Conservation (phyloP, 2,888 invertebrate species). For the Oscheius sp. region DNA sequence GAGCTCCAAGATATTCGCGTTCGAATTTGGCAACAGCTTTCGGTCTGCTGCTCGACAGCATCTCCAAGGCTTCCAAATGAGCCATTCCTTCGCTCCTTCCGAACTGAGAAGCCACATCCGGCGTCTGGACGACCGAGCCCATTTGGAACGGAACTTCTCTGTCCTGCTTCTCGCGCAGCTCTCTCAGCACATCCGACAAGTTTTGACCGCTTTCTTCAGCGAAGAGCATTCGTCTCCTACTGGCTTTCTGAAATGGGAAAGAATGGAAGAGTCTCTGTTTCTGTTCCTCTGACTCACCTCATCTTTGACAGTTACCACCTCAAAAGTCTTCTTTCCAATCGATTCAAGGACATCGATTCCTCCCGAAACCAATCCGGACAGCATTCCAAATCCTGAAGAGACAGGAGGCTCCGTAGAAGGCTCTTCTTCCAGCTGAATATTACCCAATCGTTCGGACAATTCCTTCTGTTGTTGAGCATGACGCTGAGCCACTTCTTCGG, state of each 20-base stretch:
- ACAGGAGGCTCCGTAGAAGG: not conserved
- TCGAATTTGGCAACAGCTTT: conserved; percentile 27
- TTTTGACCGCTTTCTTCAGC: conserved; percentile 46
- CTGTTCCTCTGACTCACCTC: conserved; percentile 76
- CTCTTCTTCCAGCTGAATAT: conserved; percentile 46
- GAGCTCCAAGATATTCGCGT: conserved; percentile 24
- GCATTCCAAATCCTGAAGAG: conserved; percentile 45
- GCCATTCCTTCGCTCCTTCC: conserved; percentile 80
- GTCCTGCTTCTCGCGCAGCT: conserved; percentile 49
- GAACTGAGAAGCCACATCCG: conserved; percentile 49
- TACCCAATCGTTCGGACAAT: conserved; percentile 42
- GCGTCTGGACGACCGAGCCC: conserved; percentile 6
- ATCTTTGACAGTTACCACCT: conserved; percentile 91
- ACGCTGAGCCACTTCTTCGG: conserved; percentile 81
- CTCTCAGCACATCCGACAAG: conserved; percentile 57
- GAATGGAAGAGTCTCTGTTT: conserved; percentile 73
- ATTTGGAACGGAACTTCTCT: conserved; percentile 8
- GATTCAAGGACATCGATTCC: conserved; percentile 86
- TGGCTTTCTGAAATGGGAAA: conserved; percentile 21
- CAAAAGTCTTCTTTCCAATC: conserved; percentile 94
- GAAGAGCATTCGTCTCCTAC: conserved; percentile 51
- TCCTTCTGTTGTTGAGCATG: conserved; percentile 69
- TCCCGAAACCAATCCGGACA: conserved; percentile 72
- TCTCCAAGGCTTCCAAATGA: conserved; percentile 90
- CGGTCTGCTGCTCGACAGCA: conserved; percentile 85